Conservation (phyloP, 2,888 invertebrate genomes). For the Oithona nana region DNA sequence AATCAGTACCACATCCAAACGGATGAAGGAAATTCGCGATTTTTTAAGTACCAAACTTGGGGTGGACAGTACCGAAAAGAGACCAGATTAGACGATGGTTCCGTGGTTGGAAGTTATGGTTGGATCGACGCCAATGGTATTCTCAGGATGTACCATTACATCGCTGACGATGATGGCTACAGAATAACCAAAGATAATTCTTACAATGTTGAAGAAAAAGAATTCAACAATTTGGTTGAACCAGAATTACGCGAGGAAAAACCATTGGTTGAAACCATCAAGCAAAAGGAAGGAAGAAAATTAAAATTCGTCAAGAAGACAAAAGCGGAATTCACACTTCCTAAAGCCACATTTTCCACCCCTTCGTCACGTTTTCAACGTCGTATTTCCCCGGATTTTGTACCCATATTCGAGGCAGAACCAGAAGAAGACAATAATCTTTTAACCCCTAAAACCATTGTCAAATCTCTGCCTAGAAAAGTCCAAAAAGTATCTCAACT, state of each 20-base stretch:
- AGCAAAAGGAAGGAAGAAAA: too few species aligned
- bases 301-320: too few species aligned
- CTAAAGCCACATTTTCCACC: neutral
- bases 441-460: neutral
- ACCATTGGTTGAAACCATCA: too few species aligned
- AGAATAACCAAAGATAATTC: slow-evolving; percentile 68
- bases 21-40: slow-evolving; percentile 74
- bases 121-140: slow-evolving; percentile 70
- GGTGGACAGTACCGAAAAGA: slow-evolving; percentile 76
- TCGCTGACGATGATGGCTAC: slow-evolving; percentile 63
- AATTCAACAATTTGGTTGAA: neutral
- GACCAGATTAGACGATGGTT: slow-evolving; percentile 44
- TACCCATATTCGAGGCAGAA: neutral
- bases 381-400: neutral
- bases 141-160: slow-evolving; percentile 63
- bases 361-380: neutral
- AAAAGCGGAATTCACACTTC: neutral
- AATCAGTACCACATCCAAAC: slow-evolving; percentile 74
- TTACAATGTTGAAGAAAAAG: slow-evolving; percentile 26
- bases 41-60: slow-evolving; percentile 65
- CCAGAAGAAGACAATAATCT: neutral
- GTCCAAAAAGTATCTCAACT: too few species aligned
- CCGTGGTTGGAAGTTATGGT: slow-evolving; percentile 63
- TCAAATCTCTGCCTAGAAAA: neutral
- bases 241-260: too few species aligned